Evolutionary conservation across 2,888 invertebrate genomes (phyloP).

Genomic region (Caenorhabditis sp.): DNA sequence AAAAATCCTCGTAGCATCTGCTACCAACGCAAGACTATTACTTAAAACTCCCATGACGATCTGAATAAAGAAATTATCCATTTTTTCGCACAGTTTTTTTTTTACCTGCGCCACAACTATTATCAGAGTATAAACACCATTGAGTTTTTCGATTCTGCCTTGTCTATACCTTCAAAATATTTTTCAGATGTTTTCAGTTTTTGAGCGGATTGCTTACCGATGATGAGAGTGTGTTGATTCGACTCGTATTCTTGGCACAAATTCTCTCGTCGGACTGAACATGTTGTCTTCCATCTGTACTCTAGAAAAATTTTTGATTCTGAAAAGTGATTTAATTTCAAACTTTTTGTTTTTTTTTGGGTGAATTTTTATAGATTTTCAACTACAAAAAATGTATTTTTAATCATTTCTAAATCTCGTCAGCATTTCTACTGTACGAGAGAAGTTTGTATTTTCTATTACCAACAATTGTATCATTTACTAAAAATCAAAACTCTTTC

Average conservation of each 20-base stretch:
- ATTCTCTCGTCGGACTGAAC: conserved; percentile 30
- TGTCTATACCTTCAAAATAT: neutral
- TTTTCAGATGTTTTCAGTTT: no score
- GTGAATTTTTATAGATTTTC: no score
- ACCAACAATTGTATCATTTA: no score
- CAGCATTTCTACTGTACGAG: no score
- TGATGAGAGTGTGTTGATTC: conserved; percentile 35
- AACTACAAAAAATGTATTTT: no score
- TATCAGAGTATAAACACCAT: conserved; percentile 16
- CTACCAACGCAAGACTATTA: conserved; percentile 37
- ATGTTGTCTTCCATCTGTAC: conserved; percentile 51
- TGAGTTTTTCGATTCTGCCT: conserved; percentile 17
- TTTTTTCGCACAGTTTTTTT: neutral
- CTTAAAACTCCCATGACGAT: conserved; percentile 37
- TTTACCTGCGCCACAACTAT: conserved; percentile 35
- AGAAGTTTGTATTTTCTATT: no score
- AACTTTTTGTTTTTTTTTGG: no score
- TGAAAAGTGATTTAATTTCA: no score
- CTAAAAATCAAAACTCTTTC: no score
- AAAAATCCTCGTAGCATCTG: conserved; percentile 40
- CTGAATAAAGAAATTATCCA: conserved; percentile 16
- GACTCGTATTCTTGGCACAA: conserved; percentile 29
- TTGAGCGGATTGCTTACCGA: neutral
- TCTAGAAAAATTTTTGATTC: conserved; percentile 8
- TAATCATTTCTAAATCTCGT: no score